Evolutionary conservation across 2,888 invertebrate genomes (phyloP).

Genomic region (Leptura quadrifasciata): DNA sequence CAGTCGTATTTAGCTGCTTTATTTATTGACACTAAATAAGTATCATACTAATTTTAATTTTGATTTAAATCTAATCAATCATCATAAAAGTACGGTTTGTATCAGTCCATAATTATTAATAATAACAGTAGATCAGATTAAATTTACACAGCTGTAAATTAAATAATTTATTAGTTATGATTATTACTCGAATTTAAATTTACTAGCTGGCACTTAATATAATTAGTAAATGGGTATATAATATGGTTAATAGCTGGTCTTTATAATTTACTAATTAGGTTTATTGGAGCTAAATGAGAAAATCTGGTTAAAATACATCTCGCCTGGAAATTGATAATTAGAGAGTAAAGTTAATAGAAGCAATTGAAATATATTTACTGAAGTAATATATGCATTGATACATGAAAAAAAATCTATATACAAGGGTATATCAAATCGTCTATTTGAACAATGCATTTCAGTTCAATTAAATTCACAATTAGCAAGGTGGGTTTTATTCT

Average conservation of each 20-base stretch:
- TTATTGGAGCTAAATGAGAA: constrained; percentile 21
- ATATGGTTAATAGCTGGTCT: constrained; percentile 5
- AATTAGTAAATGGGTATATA: constrained; percentile 13
- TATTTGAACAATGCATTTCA: too few relatives aligned
- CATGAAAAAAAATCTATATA: too few relatives aligned
- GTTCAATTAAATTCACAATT: too few relatives aligned
- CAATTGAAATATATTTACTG: background rate
- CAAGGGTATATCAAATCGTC: too few relatives aligned
- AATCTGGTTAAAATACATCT: background rate
- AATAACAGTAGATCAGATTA: constrained; percentile 8
- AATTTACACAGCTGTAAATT: constrained; percentile 13
- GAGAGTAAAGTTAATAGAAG: background rate
- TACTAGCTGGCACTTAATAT: constrained; percentile 11
- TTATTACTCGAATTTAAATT: constrained; percentile 8
- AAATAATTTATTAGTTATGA: background rate
- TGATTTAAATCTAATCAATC: constrained; percentile 16
- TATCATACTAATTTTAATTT: background rate
- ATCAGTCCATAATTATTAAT: constrained; percentile 12
- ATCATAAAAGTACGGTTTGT: constrained; percentile 10
- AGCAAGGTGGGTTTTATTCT: too few relatives aligned
- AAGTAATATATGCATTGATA: background rate
- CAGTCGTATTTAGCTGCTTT: background rate
- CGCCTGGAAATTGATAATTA: background rate
- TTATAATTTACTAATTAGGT: constrained; percentile 21
- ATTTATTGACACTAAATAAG: background rate